phyloP scores from a whole-genome alignment of 2,113 vertebrate species.

The Platycercus adscitus region DNA sequence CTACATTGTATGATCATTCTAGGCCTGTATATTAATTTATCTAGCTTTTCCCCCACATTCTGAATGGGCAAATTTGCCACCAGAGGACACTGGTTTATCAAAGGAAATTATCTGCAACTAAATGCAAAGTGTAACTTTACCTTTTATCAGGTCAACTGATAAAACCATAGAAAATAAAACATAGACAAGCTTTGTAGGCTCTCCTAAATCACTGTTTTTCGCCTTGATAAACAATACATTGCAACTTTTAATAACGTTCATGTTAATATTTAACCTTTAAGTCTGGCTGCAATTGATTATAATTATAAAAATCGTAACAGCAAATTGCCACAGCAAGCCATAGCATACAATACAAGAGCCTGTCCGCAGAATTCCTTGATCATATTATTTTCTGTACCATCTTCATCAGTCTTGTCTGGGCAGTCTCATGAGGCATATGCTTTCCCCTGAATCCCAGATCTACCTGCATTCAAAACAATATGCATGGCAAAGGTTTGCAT shows the following conservation, averaged over 20 bases:
- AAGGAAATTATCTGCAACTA: not conserved
- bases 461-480: not conserved
- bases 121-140: not conserved
- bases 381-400: not conserved
- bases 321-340: not conserved
- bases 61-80: not conserved
- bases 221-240: not conserved
- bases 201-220: not conserved
- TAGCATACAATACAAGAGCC: not conserved
- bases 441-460: not conserved
- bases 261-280: not conserved
- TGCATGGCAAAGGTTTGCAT: not conserved
- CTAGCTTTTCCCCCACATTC: not conserved
- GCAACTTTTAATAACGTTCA: not conserved
- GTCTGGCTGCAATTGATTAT: not conserved
- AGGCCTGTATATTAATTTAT: not conserved
- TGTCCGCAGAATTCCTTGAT: not conserved
- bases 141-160: not conserved
- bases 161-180: not conserved
- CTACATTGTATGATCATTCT: not conserved
- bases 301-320: not conserved
- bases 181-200: not conserved
- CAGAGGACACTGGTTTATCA: not conserved
- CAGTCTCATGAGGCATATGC: not conserved
- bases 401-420: not conserved